phyloP scores from a whole-genome alignment of 2,888 invertebrate species.

The Oligia latruncula region DNA sequence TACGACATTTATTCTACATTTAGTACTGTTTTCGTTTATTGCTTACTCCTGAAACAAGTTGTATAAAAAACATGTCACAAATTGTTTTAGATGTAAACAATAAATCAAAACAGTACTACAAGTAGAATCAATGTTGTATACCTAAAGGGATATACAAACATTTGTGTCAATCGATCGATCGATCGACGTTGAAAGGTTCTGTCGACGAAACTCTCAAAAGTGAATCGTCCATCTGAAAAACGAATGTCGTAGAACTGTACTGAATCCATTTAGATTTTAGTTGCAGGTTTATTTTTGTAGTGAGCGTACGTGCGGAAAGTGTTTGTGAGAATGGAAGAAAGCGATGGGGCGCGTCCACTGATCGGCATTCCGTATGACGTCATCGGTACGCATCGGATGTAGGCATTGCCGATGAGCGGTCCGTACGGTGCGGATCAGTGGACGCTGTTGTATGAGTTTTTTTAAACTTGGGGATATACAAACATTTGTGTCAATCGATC shows the following conservation, averaged over 20 bases:
- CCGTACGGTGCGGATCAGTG: no score
- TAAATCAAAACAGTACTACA: background rate
- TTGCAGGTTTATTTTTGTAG: no score
- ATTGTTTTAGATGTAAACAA: background rate
- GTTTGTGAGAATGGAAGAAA: no score
- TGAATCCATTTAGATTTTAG: slow-evolving; percentile 14
- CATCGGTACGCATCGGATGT: no score
- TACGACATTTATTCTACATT: background rate
- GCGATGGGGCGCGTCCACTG: no score
- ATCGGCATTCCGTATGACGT: no score
- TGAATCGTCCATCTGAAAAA: background rate
- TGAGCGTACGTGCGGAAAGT: no score
- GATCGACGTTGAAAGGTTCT: background rate
- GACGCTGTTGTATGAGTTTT: no score
- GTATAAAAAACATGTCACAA: background rate
- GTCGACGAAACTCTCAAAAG: background rate
- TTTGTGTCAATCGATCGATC: background rate
- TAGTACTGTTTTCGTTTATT: background rate
- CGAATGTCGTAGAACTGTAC: background rate
- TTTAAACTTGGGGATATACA: background rate
- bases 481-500: background rate
- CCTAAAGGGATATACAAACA: background rate
- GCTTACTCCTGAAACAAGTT: background rate
- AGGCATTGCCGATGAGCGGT: no score
- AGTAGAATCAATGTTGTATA: background rate